A percentile compares a stretch with the other conserved stretches of the same genome.
Conservation (phyloP, 2,113 vertebrate genomes). For the Dryoscopus gambensis region DNA sequence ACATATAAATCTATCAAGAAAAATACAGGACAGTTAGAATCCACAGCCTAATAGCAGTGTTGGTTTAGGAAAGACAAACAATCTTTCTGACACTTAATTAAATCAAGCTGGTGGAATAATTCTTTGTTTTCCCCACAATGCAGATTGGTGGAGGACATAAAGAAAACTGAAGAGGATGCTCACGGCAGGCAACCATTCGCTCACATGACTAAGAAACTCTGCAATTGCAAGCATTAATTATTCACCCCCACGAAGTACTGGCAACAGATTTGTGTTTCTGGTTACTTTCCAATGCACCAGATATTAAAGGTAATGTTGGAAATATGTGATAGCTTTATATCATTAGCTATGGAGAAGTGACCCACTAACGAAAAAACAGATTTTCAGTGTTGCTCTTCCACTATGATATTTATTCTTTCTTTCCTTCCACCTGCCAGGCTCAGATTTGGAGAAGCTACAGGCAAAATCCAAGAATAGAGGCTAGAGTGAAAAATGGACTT, state of each 20-base stretch:
- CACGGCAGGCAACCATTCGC: neutral
- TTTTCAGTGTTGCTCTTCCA: neutral
- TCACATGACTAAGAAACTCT: neutral
- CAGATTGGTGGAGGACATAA: neutral
- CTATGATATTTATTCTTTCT: neutral
- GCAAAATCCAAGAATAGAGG: neutral
- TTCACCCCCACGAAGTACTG: neutral
- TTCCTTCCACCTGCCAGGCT: neutral
- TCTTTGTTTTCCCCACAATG: neutral
- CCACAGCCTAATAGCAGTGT: neutral
- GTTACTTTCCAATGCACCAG: neutral
- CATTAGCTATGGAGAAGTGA: neutral
- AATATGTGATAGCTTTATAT: neutral
- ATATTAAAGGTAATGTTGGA: neutral
- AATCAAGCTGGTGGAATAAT: neutral
- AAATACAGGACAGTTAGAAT: neutral
- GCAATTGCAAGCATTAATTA: neutral
- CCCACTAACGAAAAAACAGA: neutral
- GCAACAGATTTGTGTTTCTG: neutral
- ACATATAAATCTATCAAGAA: neutral
- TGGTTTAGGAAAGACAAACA: conserved; percentile 14
- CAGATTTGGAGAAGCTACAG: neutral
- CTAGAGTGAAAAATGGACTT: neutral
- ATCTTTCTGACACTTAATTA: neutral
- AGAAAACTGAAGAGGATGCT: neutral